phyloP scores from a whole-genome alignment of 2,888 invertebrate species.

The Hesperia comma region DNA sequence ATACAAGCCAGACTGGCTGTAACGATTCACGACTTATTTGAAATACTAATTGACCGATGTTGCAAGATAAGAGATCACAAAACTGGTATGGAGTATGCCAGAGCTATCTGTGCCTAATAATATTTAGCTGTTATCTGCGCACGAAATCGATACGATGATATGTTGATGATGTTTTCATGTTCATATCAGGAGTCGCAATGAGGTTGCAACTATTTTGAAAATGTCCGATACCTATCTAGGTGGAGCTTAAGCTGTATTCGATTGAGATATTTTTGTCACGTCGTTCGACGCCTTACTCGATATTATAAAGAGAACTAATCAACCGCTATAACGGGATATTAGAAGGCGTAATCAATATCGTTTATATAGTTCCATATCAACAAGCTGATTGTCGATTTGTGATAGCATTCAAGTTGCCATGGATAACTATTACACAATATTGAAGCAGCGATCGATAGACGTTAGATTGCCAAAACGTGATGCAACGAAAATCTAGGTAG shows the following conservation, averaged over 20 bases:
- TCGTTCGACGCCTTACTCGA: conserved; percentile 2
- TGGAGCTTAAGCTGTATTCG: not conserved
- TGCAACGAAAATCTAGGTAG: conserved; percentile 24
- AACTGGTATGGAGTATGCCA: not conserved
- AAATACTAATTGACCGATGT: conserved; percentile 5
- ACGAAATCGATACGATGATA: not conserved
- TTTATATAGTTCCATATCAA: not conserved
- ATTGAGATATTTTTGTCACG: conserved; percentile 6
- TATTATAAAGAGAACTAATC: conserved; percentile 6
- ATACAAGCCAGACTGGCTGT: conserved; percentile 12
- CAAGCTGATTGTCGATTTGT: not conserved
- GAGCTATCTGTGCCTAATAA: not conserved
- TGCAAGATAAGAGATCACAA: not conserved
- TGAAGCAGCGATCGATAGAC: conserved; percentile 22
- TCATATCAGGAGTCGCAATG: not conserved
- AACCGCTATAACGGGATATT: conserved; percentile 6
- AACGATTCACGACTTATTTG: conserved; percentile 25
- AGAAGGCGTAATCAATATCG: conserved; percentile 10
- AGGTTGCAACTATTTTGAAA: not conserved
- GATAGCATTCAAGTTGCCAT: conserved; percentile 9
- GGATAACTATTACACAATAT: conserved; percentile 15
- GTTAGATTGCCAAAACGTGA: conserved; percentile 33
- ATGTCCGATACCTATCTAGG: not conserved
- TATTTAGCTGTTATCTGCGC: not conserved
- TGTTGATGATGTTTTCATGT: not conserved